Conservation (phyloP, 2,888 invertebrate genomes). For the Amblyjoppa fuscipennis region DNA sequence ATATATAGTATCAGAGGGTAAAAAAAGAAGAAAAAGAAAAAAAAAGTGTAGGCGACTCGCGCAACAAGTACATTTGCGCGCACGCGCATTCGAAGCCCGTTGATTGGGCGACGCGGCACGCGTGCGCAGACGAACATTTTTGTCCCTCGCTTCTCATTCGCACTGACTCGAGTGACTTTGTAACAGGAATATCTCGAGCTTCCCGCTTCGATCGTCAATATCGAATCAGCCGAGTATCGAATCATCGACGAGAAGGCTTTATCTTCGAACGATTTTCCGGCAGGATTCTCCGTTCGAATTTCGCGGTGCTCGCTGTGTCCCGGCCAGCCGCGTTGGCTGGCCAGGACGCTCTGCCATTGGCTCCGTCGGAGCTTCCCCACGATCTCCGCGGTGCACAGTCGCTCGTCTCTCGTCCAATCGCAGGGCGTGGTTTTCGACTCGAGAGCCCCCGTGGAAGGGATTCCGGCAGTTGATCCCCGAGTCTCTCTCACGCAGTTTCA, state of each 20-base stretch:
- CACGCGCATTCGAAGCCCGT: not conserved
- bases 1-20: not conserved
- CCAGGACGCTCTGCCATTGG: conserved; percentile 69
- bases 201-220: not conserved
- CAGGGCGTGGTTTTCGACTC: conserved; percentile 62
- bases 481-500: conserved; percentile 64
- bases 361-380: conserved; percentile 46
- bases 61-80: conserved; percentile 33
- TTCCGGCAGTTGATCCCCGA: conserved; percentile 78
- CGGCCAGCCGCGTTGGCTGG: conserved; percentile 17
- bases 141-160: not conserved
- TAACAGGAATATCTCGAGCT: not conserved
- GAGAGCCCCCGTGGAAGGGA: conserved; percentile 65
- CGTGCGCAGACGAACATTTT: not conserved
- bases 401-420: conserved; percentile 71
- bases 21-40: not conserved
- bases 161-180: not conserved
- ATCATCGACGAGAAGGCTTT: not conserved
- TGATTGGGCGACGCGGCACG: not conserved
- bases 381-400: conserved; percentile 65
- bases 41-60: conserved; percentile 19
- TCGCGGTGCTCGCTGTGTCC: conserved; percentile 61
- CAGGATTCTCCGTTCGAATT: not conserved
- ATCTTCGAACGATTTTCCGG: not conserved
- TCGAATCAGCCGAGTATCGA: not conserved